phyloP scores from a whole-genome alignment of 2,797 vertebrate species.

The Poeciliopsis paucimaculata region DNA sequence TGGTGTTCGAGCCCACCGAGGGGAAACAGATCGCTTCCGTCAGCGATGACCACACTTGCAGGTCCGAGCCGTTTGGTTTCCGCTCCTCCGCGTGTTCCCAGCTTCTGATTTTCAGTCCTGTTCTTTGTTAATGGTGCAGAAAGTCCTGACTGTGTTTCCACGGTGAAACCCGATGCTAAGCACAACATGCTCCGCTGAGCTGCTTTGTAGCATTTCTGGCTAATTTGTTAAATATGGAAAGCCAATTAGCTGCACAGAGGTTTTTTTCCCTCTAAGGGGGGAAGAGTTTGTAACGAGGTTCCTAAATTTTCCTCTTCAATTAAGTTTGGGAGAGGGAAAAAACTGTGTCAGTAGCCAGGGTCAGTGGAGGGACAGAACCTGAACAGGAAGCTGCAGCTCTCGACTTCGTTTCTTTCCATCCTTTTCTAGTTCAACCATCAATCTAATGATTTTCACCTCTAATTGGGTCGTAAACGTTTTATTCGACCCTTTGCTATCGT shows the following conservation, averaged over 20 bases:
- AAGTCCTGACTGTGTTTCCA: conserved; percentile 80
- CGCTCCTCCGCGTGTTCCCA: conserved; percentile 43
- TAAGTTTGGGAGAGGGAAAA: conserved; percentile 59
- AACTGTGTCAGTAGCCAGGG: conserved; percentile 64
- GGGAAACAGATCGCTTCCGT: conserved; percentile 96
- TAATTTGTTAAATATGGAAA: conserved; percentile 86
- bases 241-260: conserved; percentile 75
- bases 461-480: neutral
- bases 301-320: conserved; percentile 71
- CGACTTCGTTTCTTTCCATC: neutral
- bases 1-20: conserved; percentile 92
- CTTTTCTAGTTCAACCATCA: conserved; percentile 1
- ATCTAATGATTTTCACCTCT: neutral
- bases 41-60: conserved; percentile 98
- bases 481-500: neutral
- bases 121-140: conserved; percentile 86
- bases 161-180: conserved; percentile 79
- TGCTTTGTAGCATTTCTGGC: conserved; percentile 72
- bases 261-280: conserved; percentile 61
- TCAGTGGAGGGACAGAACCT: conserved; percentile 62
- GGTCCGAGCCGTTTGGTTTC: conserved; percentile 79
- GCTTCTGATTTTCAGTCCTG: conserved; percentile 77
- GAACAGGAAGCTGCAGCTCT: conserved; percentile 17
- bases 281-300: conserved; percentile 57
- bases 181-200: conserved; percentile 74